These are phyloP conservation scores for Liasis olivaceus DNA, from an alignment of 2,797 vertebrate species.

Conservation along the genomic window DNA sequence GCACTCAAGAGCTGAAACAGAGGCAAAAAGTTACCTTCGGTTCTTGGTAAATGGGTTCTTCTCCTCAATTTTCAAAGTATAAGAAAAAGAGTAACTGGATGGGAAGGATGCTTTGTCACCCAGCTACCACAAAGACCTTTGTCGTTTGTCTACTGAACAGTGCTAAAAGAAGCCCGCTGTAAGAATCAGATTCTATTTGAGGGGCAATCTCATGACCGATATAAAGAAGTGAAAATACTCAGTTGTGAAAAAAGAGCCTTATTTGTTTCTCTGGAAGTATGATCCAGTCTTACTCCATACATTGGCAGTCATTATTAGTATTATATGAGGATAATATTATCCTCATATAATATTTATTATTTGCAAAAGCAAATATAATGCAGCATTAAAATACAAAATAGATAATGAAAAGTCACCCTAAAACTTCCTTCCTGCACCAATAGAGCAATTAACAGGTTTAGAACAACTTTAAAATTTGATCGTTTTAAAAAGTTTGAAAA, in stretches of 20 bases:
- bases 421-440: not conserved
- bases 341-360: too few species aligned
- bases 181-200: constrained; percentile 45
- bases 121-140: constrained; percentile 24
- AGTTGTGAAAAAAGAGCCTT: constrained; percentile 23
- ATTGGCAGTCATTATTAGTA: not conserved
- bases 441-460: not conserved
- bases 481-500: not conserved
- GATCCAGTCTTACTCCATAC: not conserved
- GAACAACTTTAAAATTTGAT: not conserved
- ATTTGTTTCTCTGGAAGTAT: accelerated
- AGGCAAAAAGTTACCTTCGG: constrained; percentile 57
- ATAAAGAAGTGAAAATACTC: constrained; percentile 29
- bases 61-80: constrained; percentile 50
- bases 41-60: constrained; percentile 50
- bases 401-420: not conserved
- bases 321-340: not conserved
- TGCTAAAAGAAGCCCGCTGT: constrained; percentile 46
- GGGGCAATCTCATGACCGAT: constrained; percentile 21
- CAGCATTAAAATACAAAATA: not conserved
- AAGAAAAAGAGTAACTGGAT: constrained; percentile 17
- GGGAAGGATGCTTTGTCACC: constrained; percentile 38
- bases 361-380: not conserved
- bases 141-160: constrained; percentile 41
- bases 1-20: constrained; percentile 49